phyloP scores from a whole-genome alignment of 2,888 invertebrate species.

The Ypsolopha scabrella region DNA sequence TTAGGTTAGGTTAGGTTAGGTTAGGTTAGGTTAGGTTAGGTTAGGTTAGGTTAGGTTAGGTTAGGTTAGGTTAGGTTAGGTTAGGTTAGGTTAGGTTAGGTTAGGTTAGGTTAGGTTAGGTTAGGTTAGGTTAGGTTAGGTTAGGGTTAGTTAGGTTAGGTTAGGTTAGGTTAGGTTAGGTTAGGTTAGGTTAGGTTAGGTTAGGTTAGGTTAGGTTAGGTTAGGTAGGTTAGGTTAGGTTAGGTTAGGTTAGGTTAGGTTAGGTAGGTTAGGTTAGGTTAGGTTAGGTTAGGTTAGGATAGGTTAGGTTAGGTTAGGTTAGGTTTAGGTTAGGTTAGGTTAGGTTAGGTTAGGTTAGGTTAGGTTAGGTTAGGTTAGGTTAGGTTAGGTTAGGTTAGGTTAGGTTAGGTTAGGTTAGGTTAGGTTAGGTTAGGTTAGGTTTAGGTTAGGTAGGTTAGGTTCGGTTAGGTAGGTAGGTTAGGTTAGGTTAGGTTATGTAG shows the following conservation, averaged over 20 bases:
- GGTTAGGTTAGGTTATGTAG: conserved; percentile 17
- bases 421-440: conserved; percentile 11
- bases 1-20: conserved; percentile 6
- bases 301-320: conserved; percentile 13
- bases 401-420: conserved; percentile 12
- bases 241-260: conserved; percentile 12
- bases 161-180: conserved; percentile 8
- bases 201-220: conserved; percentile 12
- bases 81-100: conserved; percentile 6
- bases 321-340: conserved; percentile 16
- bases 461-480: conserved; percentile 14
- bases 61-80: conserved; percentile 6
- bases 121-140: conserved; percentile 7
- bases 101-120: conserved; percentile 6
- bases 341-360: conserved; percentile 15
- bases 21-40: conserved; percentile 6
- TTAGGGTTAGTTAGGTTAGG: conserved; percentile 6
- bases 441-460: conserved; percentile 14
- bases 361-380: conserved; percentile 18
- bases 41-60: conserved; percentile 6
- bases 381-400: conserved; percentile 15
- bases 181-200: conserved; percentile 8
- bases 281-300: conserved; percentile 9
- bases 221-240: conserved; percentile 17
- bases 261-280: conserved; percentile 2